Percentiles rank a stretch among this genome's conserved stretches.
Evolutionary conservation across 2,888 invertebrate genomes (phyloP).

Genomic region (Drosophila affinis): DNA sequence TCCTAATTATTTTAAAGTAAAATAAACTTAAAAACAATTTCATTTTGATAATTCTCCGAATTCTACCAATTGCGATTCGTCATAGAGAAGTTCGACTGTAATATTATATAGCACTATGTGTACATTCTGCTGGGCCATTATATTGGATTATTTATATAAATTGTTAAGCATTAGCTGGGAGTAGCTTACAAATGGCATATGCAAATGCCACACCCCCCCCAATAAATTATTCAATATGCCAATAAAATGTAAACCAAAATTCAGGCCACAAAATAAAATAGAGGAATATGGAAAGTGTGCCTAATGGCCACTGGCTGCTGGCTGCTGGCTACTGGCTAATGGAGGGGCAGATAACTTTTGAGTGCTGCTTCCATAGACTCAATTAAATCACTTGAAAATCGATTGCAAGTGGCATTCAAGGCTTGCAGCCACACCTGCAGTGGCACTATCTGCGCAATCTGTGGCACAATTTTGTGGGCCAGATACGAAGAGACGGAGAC

Average conservation of each 20-base stretch:
- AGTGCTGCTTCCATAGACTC: slow-evolving; percentile 7
- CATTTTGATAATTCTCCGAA: too few relatives aligned
- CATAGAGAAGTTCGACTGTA: too few relatives aligned
- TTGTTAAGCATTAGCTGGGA: background rate
- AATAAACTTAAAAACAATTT: too few relatives aligned
- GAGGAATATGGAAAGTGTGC: background rate
- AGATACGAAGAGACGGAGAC: slow-evolving; percentile 12
- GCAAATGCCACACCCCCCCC: background rate
- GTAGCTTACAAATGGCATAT: background rate
- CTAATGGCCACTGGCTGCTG: slow-evolving; percentile 16
- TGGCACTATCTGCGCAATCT: slow-evolving; percentile 12
- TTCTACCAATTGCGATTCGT: too few relatives aligned
- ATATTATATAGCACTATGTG: background rate
- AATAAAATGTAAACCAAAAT: background rate
- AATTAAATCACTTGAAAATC: slow-evolving; percentile 22
- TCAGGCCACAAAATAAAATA: background rate
- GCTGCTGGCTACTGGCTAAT: slow-evolving; percentile 12
- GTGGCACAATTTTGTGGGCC: slow-evolving; percentile 10
- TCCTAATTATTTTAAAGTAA: too few relatives aligned
- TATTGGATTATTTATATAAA: background rate
- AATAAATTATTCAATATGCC: background rate
- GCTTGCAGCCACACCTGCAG: slow-evolving; percentile 2
- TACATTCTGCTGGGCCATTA: too few relatives aligned
- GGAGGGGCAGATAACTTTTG: slow-evolving; percentile 24
- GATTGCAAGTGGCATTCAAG: slow-evolving; percentile 25